Evolutionary conservation across 1,140 invertebrate species (phyloP).

Genomic region (Hestina assimilis): DNA sequence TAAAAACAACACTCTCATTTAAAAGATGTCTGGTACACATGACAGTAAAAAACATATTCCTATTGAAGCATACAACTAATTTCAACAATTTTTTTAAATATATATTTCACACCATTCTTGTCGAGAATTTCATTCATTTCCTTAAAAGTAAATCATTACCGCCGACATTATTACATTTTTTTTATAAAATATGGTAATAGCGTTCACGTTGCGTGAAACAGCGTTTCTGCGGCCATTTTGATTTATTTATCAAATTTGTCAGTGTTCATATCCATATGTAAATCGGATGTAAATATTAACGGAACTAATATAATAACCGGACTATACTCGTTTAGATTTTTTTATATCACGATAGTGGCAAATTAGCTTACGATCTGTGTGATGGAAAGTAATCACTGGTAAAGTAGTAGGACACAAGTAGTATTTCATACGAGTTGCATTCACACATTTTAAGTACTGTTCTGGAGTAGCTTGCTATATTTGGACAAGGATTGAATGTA

Average conservation of each 20-base stretch:
- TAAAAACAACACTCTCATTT: too few species aligned
- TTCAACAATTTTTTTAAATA: too few species aligned
- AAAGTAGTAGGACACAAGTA: too few species aligned
- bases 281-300: neutral
- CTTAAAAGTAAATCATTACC: slow-evolving; percentile 1
- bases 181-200: slow-evolving; percentile 35
- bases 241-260: slow-evolving; percentile 61
- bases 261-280: slow-evolving; percentile 23
- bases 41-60: neutral
- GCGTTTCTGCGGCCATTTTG: slow-evolving; percentile 39
- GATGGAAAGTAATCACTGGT: too few species aligned
- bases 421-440: too few species aligned
- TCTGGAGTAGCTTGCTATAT: too few species aligned
- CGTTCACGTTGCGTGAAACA: slow-evolving; percentile 46
- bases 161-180: slow-evolving; percentile 6
- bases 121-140: neutral
- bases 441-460: too few species aligned
- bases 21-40: too few species aligned
- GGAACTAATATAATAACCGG: neutral
- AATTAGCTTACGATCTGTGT: too few species aligned
- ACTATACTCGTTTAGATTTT: too few species aligned
- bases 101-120: neutral
- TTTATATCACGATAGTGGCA: neutral
- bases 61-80: neutral
- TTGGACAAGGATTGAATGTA: too few species aligned